Evolutionary conservation across 2,113 vertebrate genomes (phyloP).

Genomic region (Heterotis niloticus): DNA sequence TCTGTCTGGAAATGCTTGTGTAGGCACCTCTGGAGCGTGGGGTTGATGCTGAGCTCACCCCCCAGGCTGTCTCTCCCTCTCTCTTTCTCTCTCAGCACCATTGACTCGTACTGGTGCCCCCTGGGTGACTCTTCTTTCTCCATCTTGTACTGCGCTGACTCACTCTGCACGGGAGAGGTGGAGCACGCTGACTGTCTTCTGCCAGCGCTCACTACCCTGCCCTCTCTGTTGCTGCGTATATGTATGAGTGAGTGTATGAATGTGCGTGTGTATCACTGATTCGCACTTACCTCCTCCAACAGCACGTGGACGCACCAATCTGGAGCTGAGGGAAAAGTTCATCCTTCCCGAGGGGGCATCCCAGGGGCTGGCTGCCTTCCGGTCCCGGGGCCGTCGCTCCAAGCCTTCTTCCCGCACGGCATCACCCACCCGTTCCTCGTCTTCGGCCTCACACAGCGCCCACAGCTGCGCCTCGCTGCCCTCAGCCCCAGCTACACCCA

Average conservation of each 20-base stretch:
- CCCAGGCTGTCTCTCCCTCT: background rate
- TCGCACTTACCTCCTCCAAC: constrained; percentile 26
- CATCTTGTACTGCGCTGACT: constrained; percentile 22
- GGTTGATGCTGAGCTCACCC: background rate
- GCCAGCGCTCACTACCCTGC: constrained; percentile 9
- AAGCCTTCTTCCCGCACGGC: constrained; percentile 91
- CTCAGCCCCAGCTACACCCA: constrained; percentile 85
- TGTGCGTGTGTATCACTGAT: constrained; percentile 21
- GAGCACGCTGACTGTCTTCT: constrained; percentile 17
- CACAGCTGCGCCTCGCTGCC: constrained; percentile 88
- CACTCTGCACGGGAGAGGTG: constrained; percentile 25
- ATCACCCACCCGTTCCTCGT: constrained; percentile 90
- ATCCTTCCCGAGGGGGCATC: constrained; percentile 90
- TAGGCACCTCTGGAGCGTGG: constrained; percentile 35
- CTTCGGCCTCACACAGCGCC: constrained; percentile 94
- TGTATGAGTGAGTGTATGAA: background rate
- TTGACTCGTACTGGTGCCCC: background rate
- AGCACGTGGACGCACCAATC: constrained; percentile 95
- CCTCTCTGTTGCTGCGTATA: constrained; percentile 30
- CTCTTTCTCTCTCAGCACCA: background rate
- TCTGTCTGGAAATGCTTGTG: constrained; percentile 48
- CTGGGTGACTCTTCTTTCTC: background rate
- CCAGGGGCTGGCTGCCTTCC: constrained; percentile 88
- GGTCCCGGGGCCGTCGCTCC: constrained; percentile 85
- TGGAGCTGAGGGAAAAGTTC: constrained; percentile 96